Percentiles rank a stretch among this genome's conserved stretches.
phyloP scores from a whole-genome alignment of 2,888 invertebrate genomes.

The Spatulosminthurus flaviceps region DNA sequence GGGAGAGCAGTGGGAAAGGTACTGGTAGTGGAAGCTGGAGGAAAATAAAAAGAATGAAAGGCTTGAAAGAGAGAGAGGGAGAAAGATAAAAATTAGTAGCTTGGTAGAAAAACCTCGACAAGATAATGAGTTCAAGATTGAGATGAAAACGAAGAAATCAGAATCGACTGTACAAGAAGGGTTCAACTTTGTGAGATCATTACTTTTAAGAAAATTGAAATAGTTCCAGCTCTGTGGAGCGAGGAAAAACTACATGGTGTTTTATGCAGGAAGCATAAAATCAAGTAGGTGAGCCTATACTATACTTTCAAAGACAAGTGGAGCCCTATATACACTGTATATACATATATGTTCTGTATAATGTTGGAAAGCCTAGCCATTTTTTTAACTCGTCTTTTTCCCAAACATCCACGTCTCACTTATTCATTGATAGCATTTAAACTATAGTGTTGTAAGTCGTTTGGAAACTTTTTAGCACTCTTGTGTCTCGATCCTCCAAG shows the following conservation, averaged over 20 bases:
- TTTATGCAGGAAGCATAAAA: constrained; percentile 18
- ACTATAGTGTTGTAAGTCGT: constrained; percentile 15
- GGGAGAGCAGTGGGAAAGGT: no score
- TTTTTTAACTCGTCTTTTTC: neutral
- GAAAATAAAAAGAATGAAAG: no score
- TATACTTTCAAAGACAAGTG: neutral
- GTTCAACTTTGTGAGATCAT: neutral
- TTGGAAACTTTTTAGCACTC: constrained; percentile 12
- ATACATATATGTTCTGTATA: no score
- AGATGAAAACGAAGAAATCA: constrained; percentile 9
- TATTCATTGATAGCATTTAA: constrained; percentile 18
- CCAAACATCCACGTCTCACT: constrained; percentile 2
- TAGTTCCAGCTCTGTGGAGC: constrained; percentile 14
- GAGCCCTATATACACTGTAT: neutral
- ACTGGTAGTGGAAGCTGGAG: no score
- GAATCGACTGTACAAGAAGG: constrained; percentile 2
- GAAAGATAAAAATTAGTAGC: neutral
- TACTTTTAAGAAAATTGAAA: constrained; percentile 18
- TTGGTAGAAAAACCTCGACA: neutral
- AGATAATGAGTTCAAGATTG: constrained; percentile 14
- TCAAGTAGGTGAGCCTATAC: neutral
- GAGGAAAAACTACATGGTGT: constrained; percentile 6
- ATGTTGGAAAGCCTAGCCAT: neutral
- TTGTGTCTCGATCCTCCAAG: neutral
- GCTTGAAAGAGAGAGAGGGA: no score